Evolutionary conservation across 2,797 vertebrate genomes (phyloP), one percentile per base, ranked within the genome.

Genomic region (Enteromius paludinosus): DNA sequence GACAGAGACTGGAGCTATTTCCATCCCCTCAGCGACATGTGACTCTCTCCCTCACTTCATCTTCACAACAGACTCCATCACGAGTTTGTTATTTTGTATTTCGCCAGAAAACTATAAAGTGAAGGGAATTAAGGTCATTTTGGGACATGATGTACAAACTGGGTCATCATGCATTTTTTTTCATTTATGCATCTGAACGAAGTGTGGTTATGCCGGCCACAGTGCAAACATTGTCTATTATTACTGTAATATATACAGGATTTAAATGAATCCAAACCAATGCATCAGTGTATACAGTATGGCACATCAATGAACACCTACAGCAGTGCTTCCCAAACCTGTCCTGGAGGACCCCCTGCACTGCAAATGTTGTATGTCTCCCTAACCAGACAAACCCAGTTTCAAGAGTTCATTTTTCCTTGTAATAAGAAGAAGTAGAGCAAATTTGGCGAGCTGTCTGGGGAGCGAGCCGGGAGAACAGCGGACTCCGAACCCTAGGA

Each of bases 1-100:
- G 38, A 78, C 38, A 61, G 74, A 72, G 59, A 72, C 78, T 74
- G 69, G 10, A 73, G 71, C 54, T 79, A 84, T 79, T 65, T 65
- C 25, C 52, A 28, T 59, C 69, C 28, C 28, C 62, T 23, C 45
- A 7, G 47, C 1, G 6, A 77, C 83, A 81, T 81, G 78, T 81
- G 79, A 81, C 65, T 68, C 25, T 33, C 49, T 49, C 47, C 4
- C 62, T 49, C 35, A 4, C 30, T 47, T 23, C 8, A 23, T 61
- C 47, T 49, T 66, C 49, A 45, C 14, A 47, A 45, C 41, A 62
- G 20, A 77, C 73, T 35, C n/a, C 41, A 61, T 47, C 64, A 82
- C 62, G 35, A 33, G 81, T 59, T 74, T 47, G 66, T 80, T 18
- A 62, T 69, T 61, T 64, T 52, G 23, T 43, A 45, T 45, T 47